Conservation (phyloP, 2,797 vertebrate species). For the Distichodus sexfasciatus region DNA sequence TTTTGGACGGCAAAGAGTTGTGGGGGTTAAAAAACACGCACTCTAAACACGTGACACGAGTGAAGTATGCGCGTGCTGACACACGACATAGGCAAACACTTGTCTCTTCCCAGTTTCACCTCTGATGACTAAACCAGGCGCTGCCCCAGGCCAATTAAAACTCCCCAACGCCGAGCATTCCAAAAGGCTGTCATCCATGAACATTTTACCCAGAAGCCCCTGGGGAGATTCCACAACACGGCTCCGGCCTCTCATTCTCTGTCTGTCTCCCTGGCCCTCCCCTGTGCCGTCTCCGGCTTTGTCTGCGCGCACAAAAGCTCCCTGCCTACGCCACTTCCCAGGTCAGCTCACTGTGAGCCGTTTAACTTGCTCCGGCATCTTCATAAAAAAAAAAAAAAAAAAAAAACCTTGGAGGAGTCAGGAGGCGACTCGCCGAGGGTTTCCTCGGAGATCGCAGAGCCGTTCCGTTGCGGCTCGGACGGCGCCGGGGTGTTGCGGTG, state of each 20-base stretch:
- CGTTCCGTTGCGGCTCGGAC: conserved; percentile 9
- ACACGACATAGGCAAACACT: conserved; percentile 5
- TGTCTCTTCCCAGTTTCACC: conserved; percentile 23
- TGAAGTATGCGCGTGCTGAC: neutral
- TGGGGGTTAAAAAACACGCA: conserved; percentile 13
- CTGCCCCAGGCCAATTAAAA: conserved; percentile 75
- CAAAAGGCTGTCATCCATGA: conserved; percentile 79
- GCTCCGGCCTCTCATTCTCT: conserved; percentile 64
- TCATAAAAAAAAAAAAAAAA: conserved; percentile 56
- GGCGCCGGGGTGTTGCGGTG: conserved; percentile 11
- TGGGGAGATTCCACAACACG: conserved; percentile 76
- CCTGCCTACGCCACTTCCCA: conserved; percentile 78
- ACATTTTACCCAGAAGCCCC: conserved; percentile 77
- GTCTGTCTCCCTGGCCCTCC: conserved; percentile 59
- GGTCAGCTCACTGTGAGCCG: conserved; percentile 75
- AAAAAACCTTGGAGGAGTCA: too few species aligned
- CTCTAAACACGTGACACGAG: conserved; percentile 8
- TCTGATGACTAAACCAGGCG: conserved; percentile 71
- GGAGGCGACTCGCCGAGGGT: conserved; percentile 44
- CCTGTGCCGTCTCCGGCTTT: conserved; percentile 71
- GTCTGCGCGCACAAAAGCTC: conserved; percentile 76
- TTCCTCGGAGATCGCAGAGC: conserved; percentile 16
- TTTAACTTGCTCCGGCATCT: conserved; percentile 63
- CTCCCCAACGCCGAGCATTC: conserved; percentile 77
- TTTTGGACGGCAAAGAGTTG: conserved; percentile 11